Base-by-base conservation (phyloP, 2,888 invertebrate genomes). In the Xestia sexstrigata region DNA sequence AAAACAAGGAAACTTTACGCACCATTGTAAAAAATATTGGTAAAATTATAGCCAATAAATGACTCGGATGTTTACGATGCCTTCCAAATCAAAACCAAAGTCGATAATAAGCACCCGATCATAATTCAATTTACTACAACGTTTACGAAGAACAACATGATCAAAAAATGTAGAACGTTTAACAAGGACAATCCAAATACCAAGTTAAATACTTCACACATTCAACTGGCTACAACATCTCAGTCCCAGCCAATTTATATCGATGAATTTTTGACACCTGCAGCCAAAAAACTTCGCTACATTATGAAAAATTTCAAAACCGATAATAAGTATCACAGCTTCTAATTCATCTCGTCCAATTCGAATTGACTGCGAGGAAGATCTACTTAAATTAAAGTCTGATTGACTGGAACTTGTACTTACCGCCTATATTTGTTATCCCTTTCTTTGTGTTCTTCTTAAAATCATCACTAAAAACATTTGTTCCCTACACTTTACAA, bases 201-300 rank as follows among this genome's bases (percentile, higher is more conserved):
- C 39, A 65, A 39, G 9, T n/a, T 65, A 42, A 42, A 42, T 65
- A 42, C 39, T n/a, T 65, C 65, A 7, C 65, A 65, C 7, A 65
- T 42, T 65, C 39, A 65, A n/a, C 8, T 39, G 39, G 39, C 63
- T 39, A 39, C 63, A 13, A 6, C 39, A 13, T 26, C 39, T 39
- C 39, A 39, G 63, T 11, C 63, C 23, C 63, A 63, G 35, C 62
- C 20, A 23, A 35, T 35, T 35, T 39, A 63, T 63, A 23, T 39
- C 23, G 39, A 23, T 23, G 63, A 63, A 11, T 35, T 35, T 11
- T 35, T 63, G 30, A 35, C 62, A 5, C 35, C 62, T 30, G 62
- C 35, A 9, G 62, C 35, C 35, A 63, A 63, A 63, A 63, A 63
- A 63, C 63, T 65, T 15, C 63, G 63, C 39, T 65, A 65, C 15